A percentile compares a stretch with the other conserved stretches of the same genome.
Conservation (phyloP, 2,113 vertebrate species). For the Canis aureus region DNA sequence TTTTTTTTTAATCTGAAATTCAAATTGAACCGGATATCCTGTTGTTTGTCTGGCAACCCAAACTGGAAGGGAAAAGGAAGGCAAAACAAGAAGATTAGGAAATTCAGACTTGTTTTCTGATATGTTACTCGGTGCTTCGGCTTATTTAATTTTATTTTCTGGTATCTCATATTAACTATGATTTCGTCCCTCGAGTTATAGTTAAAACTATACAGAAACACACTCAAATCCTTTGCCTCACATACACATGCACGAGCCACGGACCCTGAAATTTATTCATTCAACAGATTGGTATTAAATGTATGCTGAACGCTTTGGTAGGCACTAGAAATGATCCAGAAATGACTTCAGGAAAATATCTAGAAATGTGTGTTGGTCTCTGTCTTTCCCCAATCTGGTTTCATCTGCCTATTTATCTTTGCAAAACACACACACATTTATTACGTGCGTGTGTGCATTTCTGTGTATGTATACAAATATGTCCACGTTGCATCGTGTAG, state of each 20-base stretch:
- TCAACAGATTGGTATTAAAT: neutral
- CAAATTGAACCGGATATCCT: neutral
- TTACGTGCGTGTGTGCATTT: rapidly evolving
- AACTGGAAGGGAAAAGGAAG: neutral
- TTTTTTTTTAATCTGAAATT: neutral
- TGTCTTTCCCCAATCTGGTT: neutral
- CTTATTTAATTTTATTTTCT: constrained; percentile 5
- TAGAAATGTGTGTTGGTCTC: neutral
- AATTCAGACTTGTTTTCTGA: neutral
- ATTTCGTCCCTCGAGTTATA: neutral
- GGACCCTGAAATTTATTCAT: neutral
- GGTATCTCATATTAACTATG: neutral
- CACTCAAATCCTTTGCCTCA: no score
- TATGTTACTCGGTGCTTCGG: neutral
- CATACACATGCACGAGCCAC: neutral
- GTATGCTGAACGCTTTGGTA: neutral
- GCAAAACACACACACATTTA: neutral
- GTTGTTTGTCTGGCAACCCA: neutral
- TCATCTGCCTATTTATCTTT: neutral
- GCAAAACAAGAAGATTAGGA: neutral
- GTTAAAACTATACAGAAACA: neutral
- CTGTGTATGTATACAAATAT: neutral
- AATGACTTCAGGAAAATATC: neutral
- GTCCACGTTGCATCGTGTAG: rapidly evolving
- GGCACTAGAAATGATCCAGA: neutral